Percentiles rank a stretch among this genome's conserved stretches.
phyloP scores from a whole-genome alignment of 2,888 invertebrate genomes.

The Silvanus unidentatus region DNA sequence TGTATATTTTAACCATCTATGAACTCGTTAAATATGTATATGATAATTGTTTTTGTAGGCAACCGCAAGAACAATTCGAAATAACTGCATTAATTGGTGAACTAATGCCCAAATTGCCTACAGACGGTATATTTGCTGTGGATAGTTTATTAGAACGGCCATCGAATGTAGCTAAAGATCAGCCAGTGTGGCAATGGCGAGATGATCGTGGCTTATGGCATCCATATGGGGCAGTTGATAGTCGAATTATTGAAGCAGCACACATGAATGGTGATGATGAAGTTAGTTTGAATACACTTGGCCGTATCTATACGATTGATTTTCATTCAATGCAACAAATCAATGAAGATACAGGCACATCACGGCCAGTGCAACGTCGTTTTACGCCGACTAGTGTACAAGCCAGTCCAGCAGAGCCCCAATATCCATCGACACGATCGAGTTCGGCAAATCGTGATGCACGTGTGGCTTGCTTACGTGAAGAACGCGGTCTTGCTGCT shows the following conservation, averaged over 20 bases:
- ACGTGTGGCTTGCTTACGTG: conserved; percentile 62
- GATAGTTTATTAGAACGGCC: conserved; percentile 80
- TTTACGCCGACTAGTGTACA: conserved; percentile 57
- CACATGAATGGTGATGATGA: conserved; percentile 93
- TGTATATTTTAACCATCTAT: too few species aligned
- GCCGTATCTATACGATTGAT: conserved; percentile 93
- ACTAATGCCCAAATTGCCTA: conserved; percentile 91
- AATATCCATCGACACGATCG: conserved; percentile 31
- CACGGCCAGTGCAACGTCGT: conserved; percentile 79
- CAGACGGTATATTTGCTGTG: conserved; percentile 92
- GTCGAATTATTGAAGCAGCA: conserved; percentile 90
- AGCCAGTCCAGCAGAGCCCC: conserved; percentile 28
- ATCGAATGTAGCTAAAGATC: conserved; percentile 60
- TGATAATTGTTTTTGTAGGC: conserved; percentile 30
- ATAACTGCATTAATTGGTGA: conserved; percentile 96
- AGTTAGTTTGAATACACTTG: conserved; percentile 85
- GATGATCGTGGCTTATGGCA: conserved; percentile 91
- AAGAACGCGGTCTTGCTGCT: conserved; percentile 64
- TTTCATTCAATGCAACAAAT: conserved; percentile 97
- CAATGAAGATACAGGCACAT: conserved; percentile 87
- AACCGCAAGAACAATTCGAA: conserved; percentile 93
- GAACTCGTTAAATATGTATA: too few species aligned
- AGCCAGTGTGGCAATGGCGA: conserved; percentile 95
- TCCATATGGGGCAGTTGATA: conserved; percentile 88
- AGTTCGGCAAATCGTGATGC: conserved; percentile 53